phyloP scores from a whole-genome alignment of 2,888 invertebrate species.

The Agonopterix arenella region DNA sequence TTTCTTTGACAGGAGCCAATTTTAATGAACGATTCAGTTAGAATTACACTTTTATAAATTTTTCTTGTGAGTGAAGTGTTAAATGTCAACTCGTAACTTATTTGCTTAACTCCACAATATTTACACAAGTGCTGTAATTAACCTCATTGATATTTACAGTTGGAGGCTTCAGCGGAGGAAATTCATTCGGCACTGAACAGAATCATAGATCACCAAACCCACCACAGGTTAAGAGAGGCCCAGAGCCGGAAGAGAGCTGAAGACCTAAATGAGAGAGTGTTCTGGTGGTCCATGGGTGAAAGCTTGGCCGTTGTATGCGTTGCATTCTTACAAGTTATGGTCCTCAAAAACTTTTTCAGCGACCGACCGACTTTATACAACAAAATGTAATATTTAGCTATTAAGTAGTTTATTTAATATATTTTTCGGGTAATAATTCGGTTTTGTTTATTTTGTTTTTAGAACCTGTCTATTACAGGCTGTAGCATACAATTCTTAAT shows the following conservation, averaged over 20 bases:
- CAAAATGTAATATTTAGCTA: constrained; percentile 52
- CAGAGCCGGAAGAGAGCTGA: constrained; percentile 97
- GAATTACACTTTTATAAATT: no score
- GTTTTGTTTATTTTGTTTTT: constrained; percentile 20
- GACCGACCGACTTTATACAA: constrained; percentile 68
- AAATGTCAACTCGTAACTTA: no score
- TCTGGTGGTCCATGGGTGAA: constrained; percentile 95
- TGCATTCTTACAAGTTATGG: constrained; percentile 92
- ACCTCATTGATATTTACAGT: constrained; percentile 68
- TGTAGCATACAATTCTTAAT: no score
- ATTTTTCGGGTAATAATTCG: constrained; percentile 29
- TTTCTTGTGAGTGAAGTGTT: no score
- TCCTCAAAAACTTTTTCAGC: constrained; percentile 93
- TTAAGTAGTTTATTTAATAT: constrained; percentile 56
- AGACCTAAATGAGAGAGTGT: constrained; percentile 95
- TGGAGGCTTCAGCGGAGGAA: constrained; percentile 94
- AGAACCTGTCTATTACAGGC: no score
- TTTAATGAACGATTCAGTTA: no score
- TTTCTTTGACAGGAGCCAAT: no score
- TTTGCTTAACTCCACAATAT: no score
- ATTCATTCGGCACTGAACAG: constrained; percentile 93
- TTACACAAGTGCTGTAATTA: background rate
- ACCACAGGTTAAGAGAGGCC: constrained; percentile 95
- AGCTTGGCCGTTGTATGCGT: constrained; percentile 90
- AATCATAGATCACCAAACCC: constrained; percentile 97